These are phyloP conservation scores for Prolemur simus DNA, from an alignment of 2,113 vertebrate species.

Conservation along the genomic window DNA sequence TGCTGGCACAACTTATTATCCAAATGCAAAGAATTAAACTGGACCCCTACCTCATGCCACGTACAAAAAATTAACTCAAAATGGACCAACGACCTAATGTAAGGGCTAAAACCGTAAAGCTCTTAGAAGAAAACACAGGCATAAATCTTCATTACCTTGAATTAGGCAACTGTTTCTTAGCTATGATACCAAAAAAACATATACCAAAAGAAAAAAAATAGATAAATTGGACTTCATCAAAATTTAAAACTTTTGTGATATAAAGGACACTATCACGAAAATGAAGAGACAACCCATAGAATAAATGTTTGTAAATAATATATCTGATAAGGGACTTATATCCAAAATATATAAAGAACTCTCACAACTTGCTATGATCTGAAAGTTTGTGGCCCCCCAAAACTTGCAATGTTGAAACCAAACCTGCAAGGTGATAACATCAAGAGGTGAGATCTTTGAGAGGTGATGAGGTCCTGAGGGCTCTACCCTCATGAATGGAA, in stretches of 20 bases:
- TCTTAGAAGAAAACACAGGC: conserved; percentile 6
- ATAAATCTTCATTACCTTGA: neutral
- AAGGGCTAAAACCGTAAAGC: neutral
- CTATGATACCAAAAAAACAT: neutral
- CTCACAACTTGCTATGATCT: neutral
- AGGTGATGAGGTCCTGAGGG: neutral
- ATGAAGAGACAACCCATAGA: neutral
- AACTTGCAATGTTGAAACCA: neutral
- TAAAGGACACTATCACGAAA: neutral
- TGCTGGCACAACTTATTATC: neutral
- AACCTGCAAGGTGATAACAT: neutral
- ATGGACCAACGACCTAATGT: neutral
- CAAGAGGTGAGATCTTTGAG: neutral
- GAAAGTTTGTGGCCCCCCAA: neutral
- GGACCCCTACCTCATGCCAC: neutral
- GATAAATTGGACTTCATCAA: neutral
- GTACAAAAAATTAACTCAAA: neutral
- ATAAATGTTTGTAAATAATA: neutral
- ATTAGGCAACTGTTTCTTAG: conserved; percentile 26
- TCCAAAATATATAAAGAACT: conserved; percentile 25
- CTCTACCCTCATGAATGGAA: neutral
- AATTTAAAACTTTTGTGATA: neutral
- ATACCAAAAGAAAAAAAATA: neutral
- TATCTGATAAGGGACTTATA: neutral
- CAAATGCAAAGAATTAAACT: neutral